phyloP scores from a whole-genome alignment of 2,888 invertebrate genomes.

The Microplitis manilae region DNA sequence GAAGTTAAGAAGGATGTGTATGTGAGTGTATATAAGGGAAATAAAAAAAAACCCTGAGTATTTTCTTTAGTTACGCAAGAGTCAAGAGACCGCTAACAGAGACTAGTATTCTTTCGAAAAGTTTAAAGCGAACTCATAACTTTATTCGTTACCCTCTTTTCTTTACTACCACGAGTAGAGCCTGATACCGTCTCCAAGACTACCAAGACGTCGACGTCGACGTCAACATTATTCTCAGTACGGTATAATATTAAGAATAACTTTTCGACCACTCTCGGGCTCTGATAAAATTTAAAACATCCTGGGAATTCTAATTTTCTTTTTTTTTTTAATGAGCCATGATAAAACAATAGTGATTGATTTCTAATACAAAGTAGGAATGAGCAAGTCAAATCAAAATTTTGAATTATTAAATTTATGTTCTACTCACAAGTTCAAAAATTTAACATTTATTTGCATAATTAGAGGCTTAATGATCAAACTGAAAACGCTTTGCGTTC shows the following conservation, averaged over 20 bases:
- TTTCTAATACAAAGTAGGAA: too few species aligned
- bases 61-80: slow-evolving; percentile 18
- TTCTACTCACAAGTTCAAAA: too few species aligned
- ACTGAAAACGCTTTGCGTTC: too few species aligned
- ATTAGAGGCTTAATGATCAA: too few species aligned
- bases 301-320: too few species aligned
- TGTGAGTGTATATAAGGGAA: neutral
- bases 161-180: slow-evolving; percentile 28
- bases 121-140: slow-evolving; percentile 56
- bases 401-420: too few species aligned
- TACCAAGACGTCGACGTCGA: slow-evolving; percentile 25
- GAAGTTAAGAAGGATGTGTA: neutral
- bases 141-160: slow-evolving; percentile 63
- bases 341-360: too few species aligned
- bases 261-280: slow-evolving; percentile 49
- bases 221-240: slow-evolving; percentile 63
- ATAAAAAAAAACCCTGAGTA: slow-evolving; percentile 6
- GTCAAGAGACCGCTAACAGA: slow-evolving; percentile 10
- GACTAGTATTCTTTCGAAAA: slow-evolving; percentile 40
- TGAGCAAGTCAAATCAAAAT: too few species aligned
- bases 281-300: too few species aligned
- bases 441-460: too few species aligned
- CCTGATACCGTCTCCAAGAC: neutral
- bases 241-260: slow-evolving; percentile 61
- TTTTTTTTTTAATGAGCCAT: too few species aligned